phyloP scores from a whole-genome alignment of 2,888 invertebrate species.

The Folsomia candida region DNA sequence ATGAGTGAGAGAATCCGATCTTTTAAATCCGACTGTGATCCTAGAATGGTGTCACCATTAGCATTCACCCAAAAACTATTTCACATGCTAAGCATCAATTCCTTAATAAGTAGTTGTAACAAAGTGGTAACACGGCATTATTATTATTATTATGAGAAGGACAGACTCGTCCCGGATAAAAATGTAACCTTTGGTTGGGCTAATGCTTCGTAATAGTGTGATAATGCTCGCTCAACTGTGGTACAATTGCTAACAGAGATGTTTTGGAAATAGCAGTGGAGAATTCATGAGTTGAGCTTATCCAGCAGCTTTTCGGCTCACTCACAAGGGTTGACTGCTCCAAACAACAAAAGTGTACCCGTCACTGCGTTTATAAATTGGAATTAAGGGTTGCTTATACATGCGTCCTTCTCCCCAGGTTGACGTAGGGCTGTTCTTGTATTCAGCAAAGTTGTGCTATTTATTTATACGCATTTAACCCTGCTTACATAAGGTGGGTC shows the following conservation, averaged over 20 bases:
- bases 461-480: background rate
- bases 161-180: background rate
- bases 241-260: background rate
- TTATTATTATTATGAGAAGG: background rate
- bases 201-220: background rate
- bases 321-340: background rate
- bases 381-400: background rate
- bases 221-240: background rate
- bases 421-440: background rate
- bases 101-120: background rate
- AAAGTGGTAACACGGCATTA: background rate
- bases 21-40: no score
- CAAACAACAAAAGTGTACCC: background rate
- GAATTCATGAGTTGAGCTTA: background rate
- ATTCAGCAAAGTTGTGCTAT: background rate
- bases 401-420: no score
- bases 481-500: no score
- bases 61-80: constrained; percentile 6
- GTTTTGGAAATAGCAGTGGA: constrained; percentile 8
- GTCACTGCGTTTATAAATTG: no score
- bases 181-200: background rate
- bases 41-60: no score
- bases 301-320: no score
- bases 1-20: no score
- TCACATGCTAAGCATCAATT: background rate